Evolutionary conservation across 2,113 vertebrate species (phyloP).

Genomic region (Setophaga petechia): DNA sequence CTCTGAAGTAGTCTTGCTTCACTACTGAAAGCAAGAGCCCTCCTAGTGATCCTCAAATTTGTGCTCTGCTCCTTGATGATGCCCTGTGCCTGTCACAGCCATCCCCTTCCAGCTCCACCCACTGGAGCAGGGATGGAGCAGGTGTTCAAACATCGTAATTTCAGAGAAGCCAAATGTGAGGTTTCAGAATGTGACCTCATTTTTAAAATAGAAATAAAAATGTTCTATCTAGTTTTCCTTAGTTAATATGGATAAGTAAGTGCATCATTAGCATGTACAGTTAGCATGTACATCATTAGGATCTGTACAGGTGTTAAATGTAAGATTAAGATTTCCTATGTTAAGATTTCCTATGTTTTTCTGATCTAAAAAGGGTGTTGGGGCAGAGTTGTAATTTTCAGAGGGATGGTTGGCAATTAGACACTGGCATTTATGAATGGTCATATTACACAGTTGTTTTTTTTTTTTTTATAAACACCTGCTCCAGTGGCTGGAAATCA

Average conservation of each 20-base stretch:
- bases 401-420: not conserved
- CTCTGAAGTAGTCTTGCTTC: not conserved
- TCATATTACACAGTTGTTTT: not conserved
- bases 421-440: not conserved
- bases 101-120: not conserved
- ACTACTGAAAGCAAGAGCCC: not conserved
- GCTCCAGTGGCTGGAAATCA: not conserved
- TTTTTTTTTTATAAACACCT: not conserved
- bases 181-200: not conserved
- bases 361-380: not conserved
- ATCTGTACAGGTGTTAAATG: not conserved
- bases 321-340: no score
- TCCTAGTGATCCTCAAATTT: not conserved
- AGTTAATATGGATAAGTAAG: not conserved
- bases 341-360: not conserved
- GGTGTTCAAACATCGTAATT: not conserved
- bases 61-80: not conserved
- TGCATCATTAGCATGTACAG: not conserved
- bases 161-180: not conserved
- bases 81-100: rapidly evolving
- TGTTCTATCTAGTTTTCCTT: not conserved
- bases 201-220: not conserved
- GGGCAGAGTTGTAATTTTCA: not conserved
- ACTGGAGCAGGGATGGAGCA: no score
- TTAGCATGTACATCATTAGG: not conserved